These are phyloP conservation scores for Anguilla obscura DNA, from an alignment of 2,797 vertebrate genomes.

Conservation along the genomic window DNA sequence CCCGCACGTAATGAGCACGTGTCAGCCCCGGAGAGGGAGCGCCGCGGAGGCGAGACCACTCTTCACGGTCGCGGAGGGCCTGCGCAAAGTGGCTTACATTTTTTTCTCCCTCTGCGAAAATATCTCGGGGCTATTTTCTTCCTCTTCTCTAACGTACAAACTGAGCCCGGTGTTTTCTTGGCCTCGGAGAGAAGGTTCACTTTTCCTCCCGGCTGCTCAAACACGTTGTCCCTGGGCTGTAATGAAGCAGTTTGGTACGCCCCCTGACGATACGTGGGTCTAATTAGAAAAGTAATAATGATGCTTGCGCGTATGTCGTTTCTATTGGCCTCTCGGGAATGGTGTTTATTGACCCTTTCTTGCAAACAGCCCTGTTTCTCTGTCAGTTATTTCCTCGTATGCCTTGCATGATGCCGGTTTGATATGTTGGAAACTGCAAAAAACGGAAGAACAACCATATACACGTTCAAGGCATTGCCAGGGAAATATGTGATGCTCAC, in stretches of 20 bases:
- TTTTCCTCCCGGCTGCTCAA: conserved; percentile 61
- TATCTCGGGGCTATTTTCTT: conserved; percentile 59
- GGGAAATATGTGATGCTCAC: background rate
- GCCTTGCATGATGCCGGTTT: background rate
- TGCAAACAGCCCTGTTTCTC: conserved; percentile 31
- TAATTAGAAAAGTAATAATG: conserved; percentile 60
- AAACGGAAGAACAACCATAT: background rate
- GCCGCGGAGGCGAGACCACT: conserved; percentile 45
- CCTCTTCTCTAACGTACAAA: conserved; percentile 53
- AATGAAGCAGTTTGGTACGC: conserved; percentile 71
- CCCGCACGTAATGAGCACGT: conserved; percentile 59
- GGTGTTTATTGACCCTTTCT: conserved; percentile 32
- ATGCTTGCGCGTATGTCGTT: conserved; percentile 63
- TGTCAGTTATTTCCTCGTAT: conserved; percentile 39
- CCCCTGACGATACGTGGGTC: conserved; percentile 62
- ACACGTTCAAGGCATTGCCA: background rate
- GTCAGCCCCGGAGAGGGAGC: conserved; percentile 47
- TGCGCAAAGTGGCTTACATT: conserved; percentile 44
- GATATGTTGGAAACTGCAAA: conserved; percentile 16
- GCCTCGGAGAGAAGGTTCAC: conserved; percentile 37
- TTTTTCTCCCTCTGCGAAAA: conserved; percentile 54
- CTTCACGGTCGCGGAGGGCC: conserved; percentile 38
- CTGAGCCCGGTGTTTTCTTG: conserved; percentile 47
- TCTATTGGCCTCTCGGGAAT: conserved; percentile 56
- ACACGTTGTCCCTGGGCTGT: conserved; percentile 68